Base-by-base conservation (phyloP, 2,113 vertebrate species). In the Dicentrarchus labrax region DNA sequence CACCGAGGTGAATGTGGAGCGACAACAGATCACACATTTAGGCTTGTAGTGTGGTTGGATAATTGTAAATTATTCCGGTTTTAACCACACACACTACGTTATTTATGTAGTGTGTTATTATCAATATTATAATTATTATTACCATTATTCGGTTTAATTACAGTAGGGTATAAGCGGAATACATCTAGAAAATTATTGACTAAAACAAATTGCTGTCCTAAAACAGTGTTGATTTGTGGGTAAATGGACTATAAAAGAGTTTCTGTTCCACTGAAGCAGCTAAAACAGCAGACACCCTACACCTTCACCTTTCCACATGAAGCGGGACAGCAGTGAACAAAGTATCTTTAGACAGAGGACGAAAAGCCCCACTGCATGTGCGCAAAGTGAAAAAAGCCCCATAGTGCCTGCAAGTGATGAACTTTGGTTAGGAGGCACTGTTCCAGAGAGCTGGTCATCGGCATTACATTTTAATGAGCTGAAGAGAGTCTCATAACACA, bases 401-500 rank as follows among this genome's bases (percentile, higher is more conserved):
- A 86, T 69, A 88, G 91, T 84, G 85, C 57, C 83, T 89, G 90
- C 84, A 84, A 95, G 94, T 94, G 93, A 92, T 96, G 94, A 96
- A 96, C 96, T 96, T 96, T 96, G 94, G 93, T 96, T 94, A 96
- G 96, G 93, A 96, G 95, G 95, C 96, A 96, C 91, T 95, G 96
- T 96, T 95, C 95, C 95, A 94, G 94, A 95, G 93, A 95, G 94
- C 90, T 95, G 93, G 91, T 92, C 95, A 94, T 94, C 94, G 91
- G 94, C 95, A 95, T 95, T 95, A 96, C 94, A 94, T 94, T 96
- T 96, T 96, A 96, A 96, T 96, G 96, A 96, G 95, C 93, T 96
- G 93, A 94, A 94, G 92, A 94, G 95, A 96, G 95, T 90, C 91
- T 88, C 88, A 91, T 89, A 90, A 91, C 88, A 88, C 84, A 80